Evolutionary conservation across 2,888 invertebrate species (phyloP), one percentile per base, ranked within the genome.

Genomic region (Noctuana brunneofusca): DNA sequence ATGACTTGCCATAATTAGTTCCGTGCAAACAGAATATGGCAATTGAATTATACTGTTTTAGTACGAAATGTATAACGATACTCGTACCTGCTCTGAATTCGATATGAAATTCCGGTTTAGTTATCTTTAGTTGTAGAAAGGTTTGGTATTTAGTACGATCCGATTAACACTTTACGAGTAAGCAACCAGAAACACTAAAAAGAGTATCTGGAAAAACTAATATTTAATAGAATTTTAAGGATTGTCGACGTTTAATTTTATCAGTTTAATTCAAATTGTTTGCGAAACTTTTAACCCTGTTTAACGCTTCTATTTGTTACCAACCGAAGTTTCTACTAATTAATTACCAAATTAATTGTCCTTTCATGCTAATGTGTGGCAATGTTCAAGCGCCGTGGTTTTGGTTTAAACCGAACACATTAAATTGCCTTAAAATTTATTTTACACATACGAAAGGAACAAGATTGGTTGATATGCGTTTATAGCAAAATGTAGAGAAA

Each of bases 1-100:
- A 78, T 76, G 78, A 76, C 76, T 68, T 65, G 67, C 69, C 68
- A 75, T 78, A 78, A 81, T 79, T 74, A 75, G 75, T 71, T 67
- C 59, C 59, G 49, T 14, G 63, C 48, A 66, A 64, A 64, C 49
- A 54, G 64, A 66, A 67, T 63, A 57, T 58, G 48, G 50, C 54
- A 65, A 64, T 66, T 69, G 63, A 66, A 65, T 65, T 16, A 18
- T 24, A 20, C 22, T 27, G 32, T 63, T 65, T 52, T 3, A 27
- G 16, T 24, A 48, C 32, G 24, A 62, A 48, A 48, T 48, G 22
- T 18, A 9, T 43, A 11, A 43, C 11, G 41, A 18, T 43, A 20
- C 43, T 43, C 12, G 18, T n/a, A n/a, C n/a, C n/a, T n/a, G n/a
- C n/a, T n/a, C n/a, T n/a, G 43, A 43, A 18, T 43, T 43, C 11